Base-by-base conservation (phyloP, 2,797 vertebrate species). In the Sebastolobus alascanus region DNA sequence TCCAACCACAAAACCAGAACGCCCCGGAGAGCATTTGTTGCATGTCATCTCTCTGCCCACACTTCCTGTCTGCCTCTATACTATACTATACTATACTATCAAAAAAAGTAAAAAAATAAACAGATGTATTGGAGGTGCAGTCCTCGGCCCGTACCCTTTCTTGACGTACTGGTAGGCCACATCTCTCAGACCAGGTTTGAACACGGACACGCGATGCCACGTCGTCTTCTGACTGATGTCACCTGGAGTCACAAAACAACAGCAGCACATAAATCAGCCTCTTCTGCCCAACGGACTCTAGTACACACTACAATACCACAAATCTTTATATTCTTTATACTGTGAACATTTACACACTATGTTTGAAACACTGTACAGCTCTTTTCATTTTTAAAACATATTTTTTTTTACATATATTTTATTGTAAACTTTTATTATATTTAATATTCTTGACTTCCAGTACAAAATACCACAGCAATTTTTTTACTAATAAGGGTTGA, bases 211-310 rank as follows among this genome's bases (percentile, higher is more conserved):
- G 4, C 99, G 96, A 90, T 99, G 99, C 98, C 99, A 99, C 0
- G 98, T 98, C 0, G 99, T 99, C 95, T 99, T 99, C 88, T 99
- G 99, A 81, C 97, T 99, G 89, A 99, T 85, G 82, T 99, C 99
- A 38, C 97, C 98, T 98, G 84, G 5, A 79, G 58, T 18, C 20
- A 72, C 16, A 50, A 55, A 75, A 77, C 31, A 29, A 5, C 27
- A 77, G 18, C 59, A 61, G 37, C 58, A 40, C 16, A 52, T 0
- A 0, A 52, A 56, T 43, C 27, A 14, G 56, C 14, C 20, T 59
- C 13, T 18, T 59, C 54, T 40, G 38, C 38, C 38, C 13, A 12
- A 43, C 13, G 18, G 46, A 50, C 40, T 16, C 0, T 43, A 43
- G 40, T 43, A 0, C 16, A 50, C 0, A 8, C 35, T 37, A 7